Percentiles rank a stretch among this genome's conserved stretches.
Conservation (phyloP, 2,113 vertebrate genomes). For the Castor canadensis region DNA sequence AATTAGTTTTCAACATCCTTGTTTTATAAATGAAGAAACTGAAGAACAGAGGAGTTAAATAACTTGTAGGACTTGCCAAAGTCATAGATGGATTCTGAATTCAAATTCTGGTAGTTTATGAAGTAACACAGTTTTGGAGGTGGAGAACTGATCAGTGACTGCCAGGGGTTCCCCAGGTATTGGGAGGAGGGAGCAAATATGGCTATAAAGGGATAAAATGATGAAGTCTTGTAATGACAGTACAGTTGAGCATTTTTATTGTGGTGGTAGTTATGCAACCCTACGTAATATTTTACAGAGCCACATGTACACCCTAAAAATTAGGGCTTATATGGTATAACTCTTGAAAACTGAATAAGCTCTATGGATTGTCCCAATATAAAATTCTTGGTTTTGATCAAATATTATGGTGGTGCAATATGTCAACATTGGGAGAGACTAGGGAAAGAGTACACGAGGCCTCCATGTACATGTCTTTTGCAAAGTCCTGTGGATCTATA, state of each 20-base stretch:
- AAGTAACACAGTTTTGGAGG: background rate
- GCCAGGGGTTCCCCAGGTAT: background rate
- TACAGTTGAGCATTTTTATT: background rate
- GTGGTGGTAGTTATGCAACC: background rate
- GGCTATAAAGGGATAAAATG: background rate
- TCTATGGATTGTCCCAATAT: background rate
- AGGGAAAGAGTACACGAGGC: background rate
- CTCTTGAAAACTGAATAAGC: constrained; percentile 2
- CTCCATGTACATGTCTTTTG: background rate
- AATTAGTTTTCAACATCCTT: background rate
- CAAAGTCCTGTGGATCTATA: background rate
- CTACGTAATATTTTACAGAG: background rate
- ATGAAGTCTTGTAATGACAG: background rate
- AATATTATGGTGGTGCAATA: background rate
- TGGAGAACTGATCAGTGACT: background rate
- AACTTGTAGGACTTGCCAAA: background rate
- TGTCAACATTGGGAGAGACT: background rate
- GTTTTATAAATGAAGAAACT: background rate
- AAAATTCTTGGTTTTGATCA: background rate
- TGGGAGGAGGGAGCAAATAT: background rate
- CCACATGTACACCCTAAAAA: background rate
- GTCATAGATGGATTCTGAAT: background rate
- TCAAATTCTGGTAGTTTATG: background rate
- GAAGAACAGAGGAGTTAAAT: too few relatives aligned
- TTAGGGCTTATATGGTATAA: background rate